Base-by-base conservation (phyloP, 2,888 invertebrate genomes). In the Diarsia brunnea region DNA sequence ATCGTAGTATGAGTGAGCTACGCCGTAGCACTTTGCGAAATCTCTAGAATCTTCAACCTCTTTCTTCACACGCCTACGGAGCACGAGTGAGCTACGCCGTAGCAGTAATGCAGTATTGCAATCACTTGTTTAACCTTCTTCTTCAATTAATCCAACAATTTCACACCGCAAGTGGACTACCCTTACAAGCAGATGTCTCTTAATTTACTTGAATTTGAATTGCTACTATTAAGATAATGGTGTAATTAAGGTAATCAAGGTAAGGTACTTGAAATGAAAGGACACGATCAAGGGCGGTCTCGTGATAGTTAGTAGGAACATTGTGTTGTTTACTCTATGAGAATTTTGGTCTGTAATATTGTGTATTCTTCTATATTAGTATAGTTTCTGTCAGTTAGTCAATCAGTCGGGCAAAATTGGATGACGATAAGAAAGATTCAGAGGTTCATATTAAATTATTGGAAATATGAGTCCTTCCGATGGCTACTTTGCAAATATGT, bases 211-310 rank as follows among this genome's bases (percentile, higher is more conserved):
- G n/a, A 65, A 82, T 43, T 24, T 55, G 49, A 77, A 79, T 79
- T 49, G 66, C 67, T 63, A 14, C 68, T 69, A 75, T 76, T 67
- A 73, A 70, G 77, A 76, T 66, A 79, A 82, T 82, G 60, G 24
- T 49, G 53, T 69, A 60, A 82, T 79, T 82, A 76, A 49, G 64
- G 11, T 65, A 65, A 79, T 79, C 64, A 60, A 27, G 43, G 68
- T n/a, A 64, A 49, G n/a, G 49, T 47, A 58, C 55, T 79, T 61
- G 51, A 60, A 65, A 65, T 61, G 51, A 60, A 65, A 65, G 47
- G 53, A 61, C 51, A 43, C 64, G 38, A 31, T 65, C 64, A 75
- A 76, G 47, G 8, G 43, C 16, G 55, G 53, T 53, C 55, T 70
- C 70, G n/a, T 69, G 43, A 65, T 69, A 55, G 47, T 69, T 82